Evolutionary conservation across 2,888 invertebrate species (phyloP), one percentile per base, ranked within the genome.

Genomic region (Drosophila quinaria): DNA sequence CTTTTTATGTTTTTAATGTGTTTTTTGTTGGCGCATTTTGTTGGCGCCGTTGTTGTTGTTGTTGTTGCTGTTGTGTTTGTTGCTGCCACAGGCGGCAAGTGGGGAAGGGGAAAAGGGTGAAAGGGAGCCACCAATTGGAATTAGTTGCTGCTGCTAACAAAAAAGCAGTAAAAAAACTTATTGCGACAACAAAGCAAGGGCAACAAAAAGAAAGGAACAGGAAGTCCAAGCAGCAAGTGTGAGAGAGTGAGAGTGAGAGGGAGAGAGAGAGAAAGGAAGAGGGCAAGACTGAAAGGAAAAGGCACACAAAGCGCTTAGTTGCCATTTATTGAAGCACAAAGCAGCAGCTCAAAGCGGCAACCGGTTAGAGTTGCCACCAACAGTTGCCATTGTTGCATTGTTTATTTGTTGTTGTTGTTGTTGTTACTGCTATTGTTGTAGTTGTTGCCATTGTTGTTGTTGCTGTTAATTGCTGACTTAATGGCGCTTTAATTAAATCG

Each of bases 401-500:
- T 50, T 60, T 50, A 11, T 8, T 35, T 39, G 51, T 33, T 52
- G 42, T n/a, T 35, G 25, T 60, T 65, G 46, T 68, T 74, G 42
- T n/a, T 35, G 25, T 60, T 65, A 42, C 67, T 74, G 68, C 72
- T 82, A 74, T 8, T 9, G 8, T 31, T 31, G 15, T 41, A 54
- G 65, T 37, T 83, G 49, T 37, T 50, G 60, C 52, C 76, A 59
- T 59, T 81, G 65, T 46, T 72, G 62, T 59, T 88, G 81, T 82
- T 84, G 78, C 80, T 87, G 87, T 91, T 91, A 91, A 91, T 91
- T 91, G 91, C 81, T 80, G 90, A 87, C 90, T 91, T 91, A 91
- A 91, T 91, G 91, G 83, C 87, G 88, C 88, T 91, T 91, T 91
- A 91, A 91, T 91, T 91, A 91, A 91, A 91, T 90, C 87, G 90